phyloP scores from a whole-genome alignment of 2,797 vertebrate species.

The Carcharodon carcharias region DNA sequence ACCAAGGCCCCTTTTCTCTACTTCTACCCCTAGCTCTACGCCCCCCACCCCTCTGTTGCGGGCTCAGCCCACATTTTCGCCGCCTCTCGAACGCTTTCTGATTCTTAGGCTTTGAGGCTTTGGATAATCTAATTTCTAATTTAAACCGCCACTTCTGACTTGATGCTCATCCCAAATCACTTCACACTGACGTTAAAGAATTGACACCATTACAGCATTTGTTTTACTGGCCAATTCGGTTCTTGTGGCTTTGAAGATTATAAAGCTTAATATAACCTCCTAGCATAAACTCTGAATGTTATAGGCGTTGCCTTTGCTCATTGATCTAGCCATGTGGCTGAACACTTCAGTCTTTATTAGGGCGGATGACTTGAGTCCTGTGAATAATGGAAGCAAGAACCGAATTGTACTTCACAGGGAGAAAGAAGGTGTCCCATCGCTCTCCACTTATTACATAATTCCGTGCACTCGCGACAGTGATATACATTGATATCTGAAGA shows the following conservation, averaged over 20 bases:
- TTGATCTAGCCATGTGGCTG: not conserved
- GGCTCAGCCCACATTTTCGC: not conserved
- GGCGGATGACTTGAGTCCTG: not conserved
- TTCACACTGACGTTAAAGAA: not conserved
- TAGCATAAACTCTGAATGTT: not conserved
- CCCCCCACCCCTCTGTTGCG: not conserved
- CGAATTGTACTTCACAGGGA: not conserved
- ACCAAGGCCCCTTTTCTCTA: not conserved
- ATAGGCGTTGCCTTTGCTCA: not conserved
- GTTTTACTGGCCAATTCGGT: not conserved
- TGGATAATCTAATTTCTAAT: not conserved
- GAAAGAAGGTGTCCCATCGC: not conserved
- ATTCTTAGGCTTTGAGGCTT: not conserved
- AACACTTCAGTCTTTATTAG: not conserved
- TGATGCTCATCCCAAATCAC: not conserved
- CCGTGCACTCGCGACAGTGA: not conserved
- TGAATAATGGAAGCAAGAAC: not conserved
- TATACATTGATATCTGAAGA: not conserved
- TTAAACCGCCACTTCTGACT: not conserved
- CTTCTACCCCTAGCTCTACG: not conserved
- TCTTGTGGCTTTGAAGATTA: not conserved
- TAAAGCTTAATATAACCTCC: too few relatives aligned
- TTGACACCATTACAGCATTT: not conserved
- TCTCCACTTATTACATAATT: not conserved
- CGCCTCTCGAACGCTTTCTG: not conserved